A percentile compares a stretch with the other conserved stretches of the same genome.
phyloP scores from a whole-genome alignment of 2,888 invertebrate species.

The Flabesymbios commensalis region DNA sequence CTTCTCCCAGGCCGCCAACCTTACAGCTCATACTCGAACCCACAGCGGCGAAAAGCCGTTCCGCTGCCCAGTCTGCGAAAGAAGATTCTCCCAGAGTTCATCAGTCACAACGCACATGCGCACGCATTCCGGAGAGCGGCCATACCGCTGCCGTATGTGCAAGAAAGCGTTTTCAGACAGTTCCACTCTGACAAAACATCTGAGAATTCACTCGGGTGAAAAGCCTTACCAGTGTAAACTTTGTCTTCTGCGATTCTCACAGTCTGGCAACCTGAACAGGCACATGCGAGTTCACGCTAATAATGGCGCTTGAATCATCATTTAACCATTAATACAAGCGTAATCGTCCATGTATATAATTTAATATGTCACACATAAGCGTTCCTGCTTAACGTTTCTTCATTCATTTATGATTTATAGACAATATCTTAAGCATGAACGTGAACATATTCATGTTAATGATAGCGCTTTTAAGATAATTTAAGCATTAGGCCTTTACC shows the following conservation, averaged over 20 bases:
- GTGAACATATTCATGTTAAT: too few species aligned
- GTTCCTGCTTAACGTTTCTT: too few species aligned
- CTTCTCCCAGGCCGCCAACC: slow-evolving; percentile 94
- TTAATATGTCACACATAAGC: too few species aligned
- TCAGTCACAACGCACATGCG: slow-evolving; percentile 97
- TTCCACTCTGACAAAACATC: slow-evolving; percentile 95
- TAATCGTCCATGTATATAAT: too few species aligned
- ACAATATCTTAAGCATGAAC: too few species aligned
- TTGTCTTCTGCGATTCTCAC: slow-evolving; percentile 92
- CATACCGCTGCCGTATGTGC: slow-evolving; percentile 82
- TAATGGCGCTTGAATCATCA: too few species aligned
- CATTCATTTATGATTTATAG: too few species aligned
- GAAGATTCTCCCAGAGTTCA: slow-evolving; percentile 93
- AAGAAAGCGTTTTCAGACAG: slow-evolving; percentile 99
- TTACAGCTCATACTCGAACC: slow-evolving; percentile 94
- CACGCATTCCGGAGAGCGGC: slow-evolving; percentile 99
- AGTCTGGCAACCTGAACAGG: slow-evolving; percentile 96
- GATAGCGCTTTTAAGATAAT: too few species aligned
- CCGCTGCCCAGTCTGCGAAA: slow-evolving; percentile 93
- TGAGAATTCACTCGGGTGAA: slow-evolving; percentile 78
- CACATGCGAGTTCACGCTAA: slow-evolving; percentile 94
- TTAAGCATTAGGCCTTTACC: too few species aligned
- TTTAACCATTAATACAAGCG: too few species aligned
- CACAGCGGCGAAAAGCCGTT: slow-evolving; percentile 99
- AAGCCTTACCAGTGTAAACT: slow-evolving; percentile 98